These are phyloP conservation scores for Mormyrus lacerda DNA, from an alignment of 2,113 vertebrate genomes.

Conservation along the genomic window DNA sequence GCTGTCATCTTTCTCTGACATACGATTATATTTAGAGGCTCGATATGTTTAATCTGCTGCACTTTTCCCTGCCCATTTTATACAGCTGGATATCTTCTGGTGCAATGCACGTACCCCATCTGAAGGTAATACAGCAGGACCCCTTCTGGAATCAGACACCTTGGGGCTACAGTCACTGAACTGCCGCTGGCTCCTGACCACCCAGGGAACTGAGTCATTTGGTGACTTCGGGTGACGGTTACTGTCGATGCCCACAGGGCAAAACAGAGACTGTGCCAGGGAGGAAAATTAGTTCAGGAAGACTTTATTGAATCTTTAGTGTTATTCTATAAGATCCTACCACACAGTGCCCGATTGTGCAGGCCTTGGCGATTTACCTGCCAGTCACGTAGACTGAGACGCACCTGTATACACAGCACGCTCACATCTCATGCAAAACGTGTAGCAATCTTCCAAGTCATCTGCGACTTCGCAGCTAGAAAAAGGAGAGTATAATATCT, in stretches of 20 bases:
- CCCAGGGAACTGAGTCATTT: background rate
- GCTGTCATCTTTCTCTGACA: background rate
- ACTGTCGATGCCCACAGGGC: background rate
- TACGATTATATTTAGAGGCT: background rate
- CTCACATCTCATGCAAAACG: background rate
- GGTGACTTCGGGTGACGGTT: background rate
- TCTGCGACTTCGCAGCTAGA: constrained; percentile 3
- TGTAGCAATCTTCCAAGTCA: background rate
- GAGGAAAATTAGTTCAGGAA: background rate
- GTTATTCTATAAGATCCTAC: background rate
- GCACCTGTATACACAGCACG: background rate
- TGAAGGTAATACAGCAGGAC: background rate
- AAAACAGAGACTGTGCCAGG: background rate
- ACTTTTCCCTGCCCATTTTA: background rate
- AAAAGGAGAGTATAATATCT: constrained; percentile 13
- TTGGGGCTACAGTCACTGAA: background rate
- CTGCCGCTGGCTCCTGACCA: background rate
- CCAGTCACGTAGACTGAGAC: background rate
- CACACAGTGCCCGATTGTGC: background rate
- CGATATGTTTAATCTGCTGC: background rate
- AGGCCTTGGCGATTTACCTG: background rate
- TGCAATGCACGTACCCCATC: background rate
- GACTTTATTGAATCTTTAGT: constrained; percentile 26
- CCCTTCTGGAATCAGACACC: background rate
- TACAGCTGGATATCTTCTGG: background rate